These are phyloP conservation scores for Xiphophorus couchianus DNA, from an alignment of 2,113 vertebrate genomes.

Conservation along the genomic window DNA sequence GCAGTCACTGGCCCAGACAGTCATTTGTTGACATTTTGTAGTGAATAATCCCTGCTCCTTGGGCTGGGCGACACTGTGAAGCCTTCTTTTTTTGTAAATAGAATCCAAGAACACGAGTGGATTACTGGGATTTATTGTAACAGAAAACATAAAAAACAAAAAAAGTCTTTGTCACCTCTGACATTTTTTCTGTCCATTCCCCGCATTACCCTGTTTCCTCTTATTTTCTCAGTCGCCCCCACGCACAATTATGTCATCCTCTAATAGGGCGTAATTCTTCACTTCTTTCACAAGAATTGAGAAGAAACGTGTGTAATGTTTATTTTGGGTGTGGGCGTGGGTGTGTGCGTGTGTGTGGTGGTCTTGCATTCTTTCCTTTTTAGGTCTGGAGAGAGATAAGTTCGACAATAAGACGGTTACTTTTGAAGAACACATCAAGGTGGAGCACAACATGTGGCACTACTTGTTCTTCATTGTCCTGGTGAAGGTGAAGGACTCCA, in stretches of 20 bases:
- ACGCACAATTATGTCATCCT: slow-evolving; percentile 27
- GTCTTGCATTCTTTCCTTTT: slow-evolving; percentile 3
- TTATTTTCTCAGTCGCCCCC: slow-evolving; percentile 26
- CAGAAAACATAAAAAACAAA: background rate
- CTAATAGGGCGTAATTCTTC: slow-evolving; percentile 17
- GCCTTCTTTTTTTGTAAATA: slow-evolving; percentile 3
- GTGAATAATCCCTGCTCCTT: background rate
- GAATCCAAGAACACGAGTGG: background rate
- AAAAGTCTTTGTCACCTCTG: slow-evolving; percentile 1
- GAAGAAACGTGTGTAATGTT: background rate
- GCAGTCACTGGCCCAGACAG: slow-evolving; percentile 16
- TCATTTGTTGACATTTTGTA: background rate
- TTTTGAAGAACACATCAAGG: slow-evolving; percentile 98
- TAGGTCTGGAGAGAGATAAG: slow-evolving; percentile 96
- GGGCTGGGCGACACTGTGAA: background rate
- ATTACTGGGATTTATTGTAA: background rate
- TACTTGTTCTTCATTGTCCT: slow-evolving; percentile 98
- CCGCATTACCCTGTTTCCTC: slow-evolving; percentile 44
- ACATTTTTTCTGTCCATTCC: slow-evolving; percentile 15
- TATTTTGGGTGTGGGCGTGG: background rate
- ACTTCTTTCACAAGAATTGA: slow-evolving; percentile 38
- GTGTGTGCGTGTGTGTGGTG: slow-evolving; percentile 5
- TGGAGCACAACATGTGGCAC: slow-evolving; percentile 99
- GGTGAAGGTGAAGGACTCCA: slow-evolving; percentile 98
- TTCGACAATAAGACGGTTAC: slow-evolving; percentile 99